Evolutionary conservation across 1,140 invertebrate genomes (phyloP), one percentile per base, ranked within the genome.

Genomic region (Cotesia vestalis): DNA sequence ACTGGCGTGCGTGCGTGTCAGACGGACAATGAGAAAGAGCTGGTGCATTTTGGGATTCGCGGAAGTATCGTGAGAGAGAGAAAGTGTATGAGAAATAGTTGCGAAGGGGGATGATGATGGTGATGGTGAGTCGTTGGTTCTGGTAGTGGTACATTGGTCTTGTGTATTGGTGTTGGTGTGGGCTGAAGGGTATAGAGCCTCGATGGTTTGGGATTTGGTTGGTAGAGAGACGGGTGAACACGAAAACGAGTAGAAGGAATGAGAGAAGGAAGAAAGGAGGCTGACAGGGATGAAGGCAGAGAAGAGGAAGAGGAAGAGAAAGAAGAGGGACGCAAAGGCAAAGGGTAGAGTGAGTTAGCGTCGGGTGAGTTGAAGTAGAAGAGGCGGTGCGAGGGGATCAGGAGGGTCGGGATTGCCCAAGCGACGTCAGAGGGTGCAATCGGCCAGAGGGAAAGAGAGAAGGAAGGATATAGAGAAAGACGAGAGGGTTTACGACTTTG

Each of bases 401-500:
- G 74, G 70, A 67, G 62, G 60, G 17, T 38, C 46, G 46, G 64
- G 40, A 66, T 66, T 66, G 64, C 64, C 64, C 64, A 53, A 51
- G 40, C 40, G 40, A 46, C 40, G 40, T 46, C 17, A 46, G 38
- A 51, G 40, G 64, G 40, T 66, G 40, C n/a, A 57, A 46, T 46
- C 40, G 40, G 40, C 40, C 8, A 46, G 40, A 64, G 62, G 35
- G 62, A 12, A 64, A 38, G 62, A 64, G 36, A 40, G 36, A 64
- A 40, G 11, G 53, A 36, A 51, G 27, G 55, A 52, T 46, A 46
- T 46, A 52, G 69, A 59, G 57, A 51, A 46, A 71, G 77, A 78
- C 80, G 77, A 82, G 79, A 78, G 81, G 83, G 82, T 85, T 84
- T 81, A 81, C 80, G 80, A 83, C 80, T 81, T 78, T 73, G 69